Percentiles rank a stretch among this genome's conserved stretches.
Conservation (phyloP, 2,888 invertebrate genomes). For the Tubiluchus corallicola region DNA sequence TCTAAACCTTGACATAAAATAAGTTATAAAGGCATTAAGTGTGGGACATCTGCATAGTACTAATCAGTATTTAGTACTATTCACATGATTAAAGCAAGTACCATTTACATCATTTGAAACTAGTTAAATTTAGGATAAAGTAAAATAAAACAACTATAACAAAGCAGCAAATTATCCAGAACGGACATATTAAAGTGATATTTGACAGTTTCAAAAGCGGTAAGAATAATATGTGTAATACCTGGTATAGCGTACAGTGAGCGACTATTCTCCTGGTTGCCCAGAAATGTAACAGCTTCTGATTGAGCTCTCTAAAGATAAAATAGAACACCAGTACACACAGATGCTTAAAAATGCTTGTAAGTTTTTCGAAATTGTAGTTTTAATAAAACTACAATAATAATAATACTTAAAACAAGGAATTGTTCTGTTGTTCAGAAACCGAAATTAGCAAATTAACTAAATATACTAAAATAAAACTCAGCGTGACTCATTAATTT, state of each 20-base stretch:
- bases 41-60: not conserved
- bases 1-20: constrained; percentile 48
- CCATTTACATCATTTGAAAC: not conserved
- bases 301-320: constrained; percentile 83
- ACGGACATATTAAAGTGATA: constrained; percentile 10
- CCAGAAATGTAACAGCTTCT: constrained; percentile 88
- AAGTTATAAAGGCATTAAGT: not conserved
- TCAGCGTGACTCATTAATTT: not conserved
- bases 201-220: no score
- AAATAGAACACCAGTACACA: no score
- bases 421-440: no score
- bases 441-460: constrained; percentile 4
- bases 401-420: not conserved
- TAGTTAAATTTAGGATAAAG: no score
- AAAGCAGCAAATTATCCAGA: not conserved
- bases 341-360: no score
- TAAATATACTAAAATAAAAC: constrained; percentile 10
- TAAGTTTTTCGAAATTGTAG: no score
- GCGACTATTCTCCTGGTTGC: constrained; percentile 82
- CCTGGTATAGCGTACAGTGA: constrained; percentile 81
- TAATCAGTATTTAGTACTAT: not conserved
- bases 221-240: no score
- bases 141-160: not conserved
- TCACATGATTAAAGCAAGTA: not conserved
- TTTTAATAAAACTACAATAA: no score